Conservation (phyloP, 2,888 invertebrate genomes). For the Pammene aurita region DNA sequence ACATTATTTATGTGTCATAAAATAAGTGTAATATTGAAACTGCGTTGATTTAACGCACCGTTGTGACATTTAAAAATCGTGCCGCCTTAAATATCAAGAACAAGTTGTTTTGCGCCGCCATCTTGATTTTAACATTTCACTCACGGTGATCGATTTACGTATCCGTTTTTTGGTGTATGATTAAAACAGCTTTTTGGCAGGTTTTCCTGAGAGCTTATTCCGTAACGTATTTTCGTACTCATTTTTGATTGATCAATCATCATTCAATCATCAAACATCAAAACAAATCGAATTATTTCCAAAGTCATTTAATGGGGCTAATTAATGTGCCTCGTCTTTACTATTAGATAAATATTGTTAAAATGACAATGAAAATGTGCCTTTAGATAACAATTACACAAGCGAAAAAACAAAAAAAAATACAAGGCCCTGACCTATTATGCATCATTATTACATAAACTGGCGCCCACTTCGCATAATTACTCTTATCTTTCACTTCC, state of each 20-base stretch:
- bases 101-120: conserved; percentile 25
- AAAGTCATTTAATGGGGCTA: too few species aligned
- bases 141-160: conserved; percentile 17
- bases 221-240: background rate
- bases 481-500: conserved; percentile 34
- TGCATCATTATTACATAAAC: conserved; percentile 23
- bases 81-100: conserved; percentile 36
- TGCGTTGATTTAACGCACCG: conserved; percentile 27
- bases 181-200: background rate
- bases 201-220: background rate
- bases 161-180: conserved; percentile 13
- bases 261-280: too few species aligned
- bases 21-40: conserved; percentile 29
- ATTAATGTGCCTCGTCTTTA: too few species aligned
- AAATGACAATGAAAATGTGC: too few species aligned
- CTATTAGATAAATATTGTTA: too few species aligned
- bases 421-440: conserved; percentile 15
- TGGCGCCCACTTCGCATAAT: conserved; percentile 27
- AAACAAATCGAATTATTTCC: too few species aligned
- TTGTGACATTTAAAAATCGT: conserved; percentile 41
- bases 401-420: background rate
- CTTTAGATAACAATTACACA: background rate
- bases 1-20: conserved; percentile 14
- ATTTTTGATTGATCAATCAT: too few species aligned
- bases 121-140: conserved; percentile 29